Evolutionary conservation across 1,140 invertebrate species (phyloP).

Genomic region (Leptoteleia sp.): DNA sequence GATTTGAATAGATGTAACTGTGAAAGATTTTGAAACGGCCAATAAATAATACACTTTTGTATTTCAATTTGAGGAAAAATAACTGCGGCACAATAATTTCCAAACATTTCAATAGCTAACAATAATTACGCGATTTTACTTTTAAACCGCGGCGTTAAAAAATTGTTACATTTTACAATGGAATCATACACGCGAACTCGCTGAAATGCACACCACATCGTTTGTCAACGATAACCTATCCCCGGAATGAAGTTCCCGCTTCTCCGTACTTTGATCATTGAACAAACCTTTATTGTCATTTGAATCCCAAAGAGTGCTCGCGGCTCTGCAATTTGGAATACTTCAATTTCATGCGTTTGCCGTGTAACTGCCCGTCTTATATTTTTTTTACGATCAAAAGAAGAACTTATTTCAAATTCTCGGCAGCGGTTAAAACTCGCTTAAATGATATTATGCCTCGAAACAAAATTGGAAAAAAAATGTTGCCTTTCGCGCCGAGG

Average conservation of each 20-base stretch:
- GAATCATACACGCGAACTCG: conserved; percentile 12
- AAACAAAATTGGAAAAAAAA: conserved; percentile 7
- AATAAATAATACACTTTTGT: conserved; percentile 48
- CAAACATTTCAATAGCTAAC: conserved; percentile 20
- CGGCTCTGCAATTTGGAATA: conserved; percentile 53
- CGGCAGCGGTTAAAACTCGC: conserved; percentile 6
- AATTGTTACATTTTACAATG: conserved; percentile 31
- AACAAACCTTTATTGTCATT: conserved; percentile 43
- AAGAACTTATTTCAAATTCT: conserved; percentile 34
- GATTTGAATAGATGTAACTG: conserved; percentile 39
- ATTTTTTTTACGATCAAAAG: conserved; percentile 44
- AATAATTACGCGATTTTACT: conserved; percentile 21
- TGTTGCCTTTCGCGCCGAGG: background rate
- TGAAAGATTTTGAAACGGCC: conserved; percentile 35
- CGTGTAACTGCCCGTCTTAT: conserved; percentile 16
- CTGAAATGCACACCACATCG: conserved; percentile 7
- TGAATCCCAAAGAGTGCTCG: conserved; percentile 31
- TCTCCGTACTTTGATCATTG: conserved; percentile 21
- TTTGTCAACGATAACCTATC: conserved; percentile 34
- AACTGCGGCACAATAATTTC: conserved; percentile 33
- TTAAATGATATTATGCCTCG: conserved; percentile 19
- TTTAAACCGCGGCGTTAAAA: conserved; percentile 1
- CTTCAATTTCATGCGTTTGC: conserved; percentile 49
- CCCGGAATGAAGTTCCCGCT: conserved; percentile 21
- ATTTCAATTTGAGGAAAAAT: conserved; percentile 39